Evolutionary conservation across 1,140 invertebrate species (phyloP), one percentile per base, ranked within the genome.

Genomic region (Drosophila gunungcola): DNA sequence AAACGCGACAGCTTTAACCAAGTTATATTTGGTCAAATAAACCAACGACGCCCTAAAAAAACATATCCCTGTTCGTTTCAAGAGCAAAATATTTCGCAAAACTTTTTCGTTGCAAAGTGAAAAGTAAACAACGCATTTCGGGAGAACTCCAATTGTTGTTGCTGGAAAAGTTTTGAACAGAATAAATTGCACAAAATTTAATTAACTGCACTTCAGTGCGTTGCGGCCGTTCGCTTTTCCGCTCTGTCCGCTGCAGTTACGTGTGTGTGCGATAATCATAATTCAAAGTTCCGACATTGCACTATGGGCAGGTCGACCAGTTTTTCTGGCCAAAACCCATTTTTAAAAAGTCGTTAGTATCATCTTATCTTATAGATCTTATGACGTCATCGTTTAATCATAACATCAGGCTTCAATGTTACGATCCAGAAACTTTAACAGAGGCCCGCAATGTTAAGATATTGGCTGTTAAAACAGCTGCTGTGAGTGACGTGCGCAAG

Each of bases 131-230:
- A 69, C 69, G 73, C 81, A 73, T 41, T 63, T 60, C 62, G 55
- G 67, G 16, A 34, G 21, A 58, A 58, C 51, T 72, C 27, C 45
- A 60, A 73, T 68, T 73, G 72, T 68, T 77, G 64, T 48, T 82
- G 62, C 73, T 80, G 80, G 56, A 57, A 88, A 85, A 85, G 73
- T 88, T 85, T 81, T 82, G 78, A 74, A 65, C 83, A 86, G 78
- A 83, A 89, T 89, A 86, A 86, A 86, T 86, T 86, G 83, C 84
- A 65, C 75, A 86, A 86, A 86, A 86, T 89, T 86, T 89, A 86
- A 86, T 86, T 86, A 86, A 86, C 83, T 86, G 83, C 83, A 89
- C 84, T 86, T 86, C 75, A 86, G 83, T 83, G 83, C 79, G 74
- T 75, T 60, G 78, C 74, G 73, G 62, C 60, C 27, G 53, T 10